A percentile compares a stretch with the other conserved stretches of the same genome.
Evolutionary conservation across 2,113 vertebrate genomes (phyloP).

Genomic region (Hemichromis elongatus): DNA sequence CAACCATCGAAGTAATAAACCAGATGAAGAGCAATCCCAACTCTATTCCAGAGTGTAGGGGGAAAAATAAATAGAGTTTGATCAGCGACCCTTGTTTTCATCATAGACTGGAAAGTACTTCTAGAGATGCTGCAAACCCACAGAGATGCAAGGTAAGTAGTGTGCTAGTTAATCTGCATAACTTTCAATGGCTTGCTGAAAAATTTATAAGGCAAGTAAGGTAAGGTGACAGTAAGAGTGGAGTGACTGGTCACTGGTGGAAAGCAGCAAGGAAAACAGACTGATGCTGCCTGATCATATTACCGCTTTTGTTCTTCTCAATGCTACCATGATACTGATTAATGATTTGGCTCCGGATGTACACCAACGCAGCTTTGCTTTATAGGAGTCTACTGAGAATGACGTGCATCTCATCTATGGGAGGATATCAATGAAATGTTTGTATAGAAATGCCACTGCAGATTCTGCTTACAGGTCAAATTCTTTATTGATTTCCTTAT

Average conservation of each 20-base stretch:
- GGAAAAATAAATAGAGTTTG: background rate
- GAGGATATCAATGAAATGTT: background rate
- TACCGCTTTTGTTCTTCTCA: constrained; percentile 58
- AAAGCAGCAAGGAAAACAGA: constrained; percentile 20
- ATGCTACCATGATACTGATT: constrained; percentile 60
- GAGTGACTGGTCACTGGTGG: background rate
- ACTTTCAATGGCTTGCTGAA: constrained; percentile 63
- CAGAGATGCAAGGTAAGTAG: background rate
- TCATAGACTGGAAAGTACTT: background rate
- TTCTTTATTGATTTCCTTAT: background rate
- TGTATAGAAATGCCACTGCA: background rate
- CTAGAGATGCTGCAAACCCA: background rate
- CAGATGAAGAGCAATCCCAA: background rate
- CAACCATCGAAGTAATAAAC: background rate
- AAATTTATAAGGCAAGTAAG: constrained; percentile 65
- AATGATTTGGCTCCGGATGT: constrained; percentile 49
- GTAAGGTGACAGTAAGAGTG: constrained; percentile 62
- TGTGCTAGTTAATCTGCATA: constrained; percentile 24
- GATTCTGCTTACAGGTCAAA: background rate
- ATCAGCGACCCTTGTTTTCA: background rate
- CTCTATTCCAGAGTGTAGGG: background rate
- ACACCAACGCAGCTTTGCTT: constrained; percentile 43
- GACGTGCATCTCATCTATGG: background rate
- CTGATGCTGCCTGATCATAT: constrained; percentile 44
- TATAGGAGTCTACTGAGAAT: background rate